These are phyloP conservation scores for Ceryle rudis DNA, from an alignment of 2,797 vertebrate species.

Conservation along the genomic window DNA sequence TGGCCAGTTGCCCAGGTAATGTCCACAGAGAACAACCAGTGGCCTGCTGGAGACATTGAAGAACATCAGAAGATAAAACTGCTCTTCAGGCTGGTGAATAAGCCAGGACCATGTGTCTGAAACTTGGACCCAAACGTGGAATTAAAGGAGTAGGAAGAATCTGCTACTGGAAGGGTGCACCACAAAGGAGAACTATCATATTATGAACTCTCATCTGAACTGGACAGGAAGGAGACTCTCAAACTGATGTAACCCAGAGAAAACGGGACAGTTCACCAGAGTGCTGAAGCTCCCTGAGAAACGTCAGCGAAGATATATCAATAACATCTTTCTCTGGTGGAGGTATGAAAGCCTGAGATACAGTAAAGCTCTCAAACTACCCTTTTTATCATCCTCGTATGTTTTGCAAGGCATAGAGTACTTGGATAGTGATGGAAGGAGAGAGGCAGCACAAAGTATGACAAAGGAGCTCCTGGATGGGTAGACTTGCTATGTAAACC, in stretches of 20 bases:
- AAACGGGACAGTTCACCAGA: not conserved
- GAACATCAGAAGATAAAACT: not conserved
- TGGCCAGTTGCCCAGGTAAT: not conserved
- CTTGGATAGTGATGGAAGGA: not conserved
- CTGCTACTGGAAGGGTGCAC: not conserved
- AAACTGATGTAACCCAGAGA: not conserved
- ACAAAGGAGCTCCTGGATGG: not conserved
- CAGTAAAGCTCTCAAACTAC: not conserved
- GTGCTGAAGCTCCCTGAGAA: not conserved
- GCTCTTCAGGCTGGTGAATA: not conserved
- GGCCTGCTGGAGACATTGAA: not conserved
- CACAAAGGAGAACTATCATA: not conserved
- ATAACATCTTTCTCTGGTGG: not conserved
- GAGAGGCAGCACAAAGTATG: not conserved
- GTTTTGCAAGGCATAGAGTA: not conserved
- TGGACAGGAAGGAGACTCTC: not conserved
- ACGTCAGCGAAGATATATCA: not conserved
- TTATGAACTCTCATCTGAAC: not conserved
- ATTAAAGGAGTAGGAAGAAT: not conserved
- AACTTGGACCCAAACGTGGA: not conserved
- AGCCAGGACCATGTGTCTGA: not conserved
- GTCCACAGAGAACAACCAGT: not conserved
- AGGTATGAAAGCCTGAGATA: not conserved
- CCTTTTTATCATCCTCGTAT: not conserved
- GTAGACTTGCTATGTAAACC: not conserved